These are phyloP conservation scores for Spermophilus dauricus DNA, from an alignment of 2,113 vertebrate species.

Conservation along the genomic window DNA sequence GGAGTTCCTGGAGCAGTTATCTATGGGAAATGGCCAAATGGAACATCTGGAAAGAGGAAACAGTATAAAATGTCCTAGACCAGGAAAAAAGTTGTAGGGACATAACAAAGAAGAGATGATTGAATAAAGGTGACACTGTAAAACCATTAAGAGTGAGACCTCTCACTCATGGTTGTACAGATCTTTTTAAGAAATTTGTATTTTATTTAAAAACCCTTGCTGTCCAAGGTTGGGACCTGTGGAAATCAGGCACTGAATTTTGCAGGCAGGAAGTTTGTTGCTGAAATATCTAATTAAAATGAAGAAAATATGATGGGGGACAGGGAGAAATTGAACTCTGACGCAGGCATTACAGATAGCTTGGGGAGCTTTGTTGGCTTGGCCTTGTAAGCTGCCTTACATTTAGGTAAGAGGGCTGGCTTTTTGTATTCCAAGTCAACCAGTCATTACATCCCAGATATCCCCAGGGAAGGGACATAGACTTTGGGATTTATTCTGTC, in stretches of 20 bases:
- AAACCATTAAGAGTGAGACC: neutral
- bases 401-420: neutral
- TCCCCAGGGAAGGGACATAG: accelerated
- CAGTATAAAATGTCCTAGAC: neutral
- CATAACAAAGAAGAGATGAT: neutral
- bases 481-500: neutral
- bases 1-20: neutral
- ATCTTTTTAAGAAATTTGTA: neutral
- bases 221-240: accelerated
- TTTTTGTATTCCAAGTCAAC: neutral
- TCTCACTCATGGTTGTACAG: accelerated
- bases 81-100: neutral
- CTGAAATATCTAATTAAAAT: neutral
- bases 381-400: neutral
- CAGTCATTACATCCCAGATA: neutral
- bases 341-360: neutral
- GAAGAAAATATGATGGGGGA: accelerated
- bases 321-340: accelerated
- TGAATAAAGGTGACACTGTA: neutral
- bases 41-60: neutral
- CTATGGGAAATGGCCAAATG: neutral
- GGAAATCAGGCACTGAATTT: neutral
- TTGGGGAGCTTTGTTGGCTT: neutral
- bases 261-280: neutral
- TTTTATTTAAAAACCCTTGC: neutral